A percentile compares a stretch with the other conserved stretches of the same genome.
phyloP scores from a whole-genome alignment of 2,888 invertebrate species.

The Papilio protenor region DNA sequence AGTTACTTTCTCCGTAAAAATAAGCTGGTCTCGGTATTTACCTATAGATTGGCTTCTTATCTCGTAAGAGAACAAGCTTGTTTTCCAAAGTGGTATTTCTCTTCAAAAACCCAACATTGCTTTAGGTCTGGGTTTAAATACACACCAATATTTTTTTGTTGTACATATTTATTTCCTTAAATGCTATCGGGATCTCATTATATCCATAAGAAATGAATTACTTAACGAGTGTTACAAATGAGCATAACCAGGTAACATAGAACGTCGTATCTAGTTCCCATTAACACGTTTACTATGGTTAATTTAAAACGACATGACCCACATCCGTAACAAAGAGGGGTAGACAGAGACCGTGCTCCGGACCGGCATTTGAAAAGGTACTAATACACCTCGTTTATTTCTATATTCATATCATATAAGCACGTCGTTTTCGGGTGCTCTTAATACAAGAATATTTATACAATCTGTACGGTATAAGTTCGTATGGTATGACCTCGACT shows the following conservation, averaged over 20 bases:
- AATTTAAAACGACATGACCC: neutral
- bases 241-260: constrained; percentile 18
- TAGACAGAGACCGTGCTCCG: too few relatives aligned
- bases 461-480: too few relatives aligned
- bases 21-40: neutral
- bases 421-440: too few relatives aligned
- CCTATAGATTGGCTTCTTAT: neutral
- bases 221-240: constrained; percentile 13
- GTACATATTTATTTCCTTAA: neutral
- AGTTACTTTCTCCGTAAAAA: neutral
- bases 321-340: too few relatives aligned
- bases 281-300: neutral
- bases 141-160: neutral
- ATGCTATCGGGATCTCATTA: neutral
- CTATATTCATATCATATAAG: too few relatives aligned
- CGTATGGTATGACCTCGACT: too few relatives aligned
- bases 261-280: neutral
- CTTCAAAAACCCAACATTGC: neutral
- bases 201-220: constrained; percentile 16
- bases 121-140: neutral
- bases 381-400: too few relatives aligned
- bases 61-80: neutral
- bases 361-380: too few relatives aligned
- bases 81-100: neutral
- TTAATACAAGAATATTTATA: too few relatives aligned